Conservation (phyloP, 2,888 invertebrate genomes). For the Tortrix viridana region DNA sequence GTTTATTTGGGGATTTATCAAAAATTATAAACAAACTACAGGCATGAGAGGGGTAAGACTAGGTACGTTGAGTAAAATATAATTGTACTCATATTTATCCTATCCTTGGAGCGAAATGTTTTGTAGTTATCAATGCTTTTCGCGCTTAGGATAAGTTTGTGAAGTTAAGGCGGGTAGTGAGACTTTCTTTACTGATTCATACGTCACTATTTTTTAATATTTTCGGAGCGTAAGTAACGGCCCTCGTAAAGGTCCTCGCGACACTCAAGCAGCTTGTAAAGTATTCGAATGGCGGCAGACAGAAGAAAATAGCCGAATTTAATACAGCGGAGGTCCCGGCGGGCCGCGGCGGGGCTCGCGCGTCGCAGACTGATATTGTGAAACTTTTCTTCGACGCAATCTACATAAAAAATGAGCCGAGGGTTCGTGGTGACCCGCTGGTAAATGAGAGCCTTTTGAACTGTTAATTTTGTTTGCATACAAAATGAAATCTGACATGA, state of each 20-base stretch:
- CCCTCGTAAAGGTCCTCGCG: constrained; percentile 41
- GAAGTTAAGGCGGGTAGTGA: constrained; percentile 12
- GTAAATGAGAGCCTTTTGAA: constrained; percentile 81
- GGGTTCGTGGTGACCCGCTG: constrained; percentile 76
- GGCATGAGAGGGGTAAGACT: too few species aligned
- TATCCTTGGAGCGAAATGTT: too few species aligned
- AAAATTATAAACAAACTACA: too few species aligned
- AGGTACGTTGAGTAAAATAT: too few species aligned
- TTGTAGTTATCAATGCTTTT: not conserved
- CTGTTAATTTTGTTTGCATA: constrained; percentile 82
- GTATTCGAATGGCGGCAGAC: constrained; percentile 59
- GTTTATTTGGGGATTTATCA: too few species aligned
- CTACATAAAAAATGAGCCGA: constrained; percentile 82
- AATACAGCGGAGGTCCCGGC: constrained; percentile 64
- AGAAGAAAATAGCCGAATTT: constrained; percentile 69
- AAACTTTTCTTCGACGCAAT: constrained; percentile 81
- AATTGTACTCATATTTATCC: too few species aligned
- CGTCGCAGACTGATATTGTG: constrained; percentile 77
- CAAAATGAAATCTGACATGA: constrained; percentile 76
- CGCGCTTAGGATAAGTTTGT: constrained; percentile 4
- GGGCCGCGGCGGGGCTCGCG: constrained; percentile 61
- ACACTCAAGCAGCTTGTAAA: constrained; percentile 58
- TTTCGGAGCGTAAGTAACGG: constrained; percentile 26
- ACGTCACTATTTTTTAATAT: constrained; percentile 32
- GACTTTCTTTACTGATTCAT: constrained; percentile 23